Evolutionary conservation across 2,113 vertebrate species (phyloP), one percentile per base, ranked within the genome.

Genomic region (Cinclus cinclus): DNA sequence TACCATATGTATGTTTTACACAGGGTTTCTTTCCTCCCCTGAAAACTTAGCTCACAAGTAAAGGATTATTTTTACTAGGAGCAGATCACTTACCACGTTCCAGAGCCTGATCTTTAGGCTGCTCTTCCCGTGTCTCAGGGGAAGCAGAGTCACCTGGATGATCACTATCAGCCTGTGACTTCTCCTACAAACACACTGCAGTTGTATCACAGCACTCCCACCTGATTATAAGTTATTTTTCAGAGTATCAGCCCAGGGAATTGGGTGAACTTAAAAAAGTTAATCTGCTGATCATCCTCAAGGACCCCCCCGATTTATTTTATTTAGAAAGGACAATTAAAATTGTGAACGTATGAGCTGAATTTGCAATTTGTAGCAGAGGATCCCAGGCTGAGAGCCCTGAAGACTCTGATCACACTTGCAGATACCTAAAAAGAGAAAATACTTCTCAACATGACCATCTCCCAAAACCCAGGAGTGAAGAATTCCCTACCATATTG

Each of bases 21-120:
- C 7, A 30, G 10, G 28, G 13, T 42, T 63, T 33, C 15, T 0
- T 9, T 30, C 68, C 41, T 68, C 35, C 13, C 2, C 62, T 49
- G 46, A 44, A 69, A 83, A 80, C 56, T n/a, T 33, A 87, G 70
- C 67, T 65, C 9, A 94, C 42, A 55, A 46, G 23, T 6, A 25
- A 63, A 10, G 11, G 6, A n/a, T 15, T 13, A 6, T n/a, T 44
- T 73, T 59, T 23, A 39, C 5, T 9, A 53, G 49, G 21, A 52
- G 37, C 33, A 77, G 46, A 20, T 42, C 2, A 5, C 96, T 97
- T 79, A 97, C 97, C 81, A 28, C 0, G 5, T 64, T 94, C 71
- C 25, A 81, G 17, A 30, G 71, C 49, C 79, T 70, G n/a, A 59
- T 82, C 47, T 68, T 55, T 35, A 47, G 6, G 44, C 3, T 87